Base-by-base conservation (phyloP, 2,888 invertebrate genomes). In the Chirona hameri region DNA sequence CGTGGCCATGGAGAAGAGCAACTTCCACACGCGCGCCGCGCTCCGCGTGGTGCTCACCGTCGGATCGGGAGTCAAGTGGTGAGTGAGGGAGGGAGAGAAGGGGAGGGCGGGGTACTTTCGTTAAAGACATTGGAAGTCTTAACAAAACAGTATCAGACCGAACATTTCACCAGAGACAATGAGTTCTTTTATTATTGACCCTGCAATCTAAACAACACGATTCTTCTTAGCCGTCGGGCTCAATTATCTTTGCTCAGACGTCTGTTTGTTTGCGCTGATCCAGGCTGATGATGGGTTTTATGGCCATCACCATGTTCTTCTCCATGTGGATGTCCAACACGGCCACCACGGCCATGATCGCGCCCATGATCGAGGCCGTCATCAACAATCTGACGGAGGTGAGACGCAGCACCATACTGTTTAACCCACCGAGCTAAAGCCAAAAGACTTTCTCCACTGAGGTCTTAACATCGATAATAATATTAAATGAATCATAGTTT, bases 311-410 rank as follows among this genome's bases (percentile, higher is more conserved):
- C 0, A 96, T 95, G 94, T 95, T 96, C 86, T 92, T 97, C 85
- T 96, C 96, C 0, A 97, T 97, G 96, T 97, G 97, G 97, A 96
- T 97, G 85, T 96, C 95, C 14, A 97, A 97, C 88, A 97, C 97
- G 0, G 97, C 97, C 0, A 95, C 95, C 5, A 93, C 95, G 1
- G 95, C 96, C 79, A 88, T 90, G 87, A 89, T 83, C 80, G 83
- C 85, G 18, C 84, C 85, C 15, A 84, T 85, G 31, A 31, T 72
- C 10, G 72, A 39, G 3, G 31, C 29, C 72, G 29, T 72, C n/a
- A 31, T 72, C 10, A 14, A n/a, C 9, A 39, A 31, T 21, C n/a
- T 60, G 2, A n/a, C 60, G 2, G 21, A 60, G 60, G 60, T 29
- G 46, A 81, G 60, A 7, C n/a, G 9, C 48, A 48, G 48, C 48